Evolutionary conservation across 1,140 invertebrate species (phyloP).

Genomic region (Lasioglossum albipes): DNA sequence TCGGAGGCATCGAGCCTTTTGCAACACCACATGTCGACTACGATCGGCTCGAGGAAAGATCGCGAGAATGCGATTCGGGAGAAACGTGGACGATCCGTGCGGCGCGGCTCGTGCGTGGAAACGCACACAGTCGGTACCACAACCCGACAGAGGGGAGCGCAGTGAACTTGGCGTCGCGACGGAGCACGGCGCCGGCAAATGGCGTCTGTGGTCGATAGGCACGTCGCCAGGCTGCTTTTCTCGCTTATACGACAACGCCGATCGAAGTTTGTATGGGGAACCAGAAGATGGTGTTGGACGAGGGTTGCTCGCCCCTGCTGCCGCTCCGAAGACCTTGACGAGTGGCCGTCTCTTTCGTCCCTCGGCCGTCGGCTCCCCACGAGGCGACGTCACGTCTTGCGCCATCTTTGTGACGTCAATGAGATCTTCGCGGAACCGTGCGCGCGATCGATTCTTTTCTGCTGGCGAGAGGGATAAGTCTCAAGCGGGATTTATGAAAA

Average conservation of each 20-base stretch:
- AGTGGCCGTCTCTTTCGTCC: neutral
- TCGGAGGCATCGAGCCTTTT: constrained; percentile 67
- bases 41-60: neutral
- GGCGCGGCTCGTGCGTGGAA: constrained; percentile 35
- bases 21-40: constrained; percentile 69
- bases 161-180: constrained; percentile 71
- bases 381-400: constrained; percentile 13
- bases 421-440: constrained; percentile 6
- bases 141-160: constrained; percentile 53
- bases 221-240: constrained; percentile 32
- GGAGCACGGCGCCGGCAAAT: constrained; percentile 64
- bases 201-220: constrained; percentile 67
- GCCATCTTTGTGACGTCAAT: constrained; percentile 53
- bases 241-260: constrained; percentile 19
- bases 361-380: too few species aligned
- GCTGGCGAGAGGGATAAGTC: too few species aligned
- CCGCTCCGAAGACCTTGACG: constrained; percentile 41
- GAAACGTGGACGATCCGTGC: too few species aligned
- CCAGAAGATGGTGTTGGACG: constrained; percentile 58
- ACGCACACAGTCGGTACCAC: constrained; percentile 36
- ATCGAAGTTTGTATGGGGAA: constrained; percentile 26
- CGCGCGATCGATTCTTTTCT: constrained; percentile 42
- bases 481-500: too few species aligned
- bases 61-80: neutral
- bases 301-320: constrained; percentile 10